Base-by-base conservation (phyloP, 1,140 invertebrate genomes). In the Hydropsyche tenuis region DNA sequence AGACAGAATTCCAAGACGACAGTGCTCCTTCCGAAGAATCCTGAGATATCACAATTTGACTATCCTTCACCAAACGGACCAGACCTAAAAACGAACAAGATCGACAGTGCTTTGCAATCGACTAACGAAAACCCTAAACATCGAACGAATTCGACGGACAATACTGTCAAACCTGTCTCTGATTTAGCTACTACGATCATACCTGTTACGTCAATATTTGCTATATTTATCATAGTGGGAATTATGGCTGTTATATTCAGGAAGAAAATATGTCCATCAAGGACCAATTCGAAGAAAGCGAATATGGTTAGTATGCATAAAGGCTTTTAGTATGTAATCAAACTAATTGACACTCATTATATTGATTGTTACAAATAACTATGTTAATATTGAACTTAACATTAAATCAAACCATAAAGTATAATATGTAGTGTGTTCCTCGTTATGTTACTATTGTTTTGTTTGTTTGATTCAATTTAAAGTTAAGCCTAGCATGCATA, bases 101-200 rank as follows among this genome's bases (percentile, higher is more conserved):
- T 16, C 14, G 56, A 62, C 42, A 64, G 70, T 6, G 42, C 48
- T 2, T 11, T 20, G 2, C 11, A 7, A 1, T 18, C 25, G 22
- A 22, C 18, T 27, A 48, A 69, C 12, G 45, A 37, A 11, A 65
- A 25, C 69, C 51, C 42, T 18, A 18, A 20, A 25, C 30, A 9
- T 9, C 6, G 30, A 20, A 48, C 60, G n/a, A 82, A 81, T 48
- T 79, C 81, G 56, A 78, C 80, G 6, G 82, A 84, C 48, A 81
- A 80, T 22, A 79, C 82, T 1, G 80, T 84, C 0, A 81, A 80
- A 56, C 78, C 81, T 14, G 76, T 78, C 5, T 76, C 83, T 16
- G 86, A 88, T 71, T 75, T 89, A 4, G 81, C 84, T 0, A 82
- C 86, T 74, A 88, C 88, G 3, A 78, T 91, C 12, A 84, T 91